Conservation (phyloP, 1,140 invertebrate genomes). For the Hesperophylax magnus region DNA sequence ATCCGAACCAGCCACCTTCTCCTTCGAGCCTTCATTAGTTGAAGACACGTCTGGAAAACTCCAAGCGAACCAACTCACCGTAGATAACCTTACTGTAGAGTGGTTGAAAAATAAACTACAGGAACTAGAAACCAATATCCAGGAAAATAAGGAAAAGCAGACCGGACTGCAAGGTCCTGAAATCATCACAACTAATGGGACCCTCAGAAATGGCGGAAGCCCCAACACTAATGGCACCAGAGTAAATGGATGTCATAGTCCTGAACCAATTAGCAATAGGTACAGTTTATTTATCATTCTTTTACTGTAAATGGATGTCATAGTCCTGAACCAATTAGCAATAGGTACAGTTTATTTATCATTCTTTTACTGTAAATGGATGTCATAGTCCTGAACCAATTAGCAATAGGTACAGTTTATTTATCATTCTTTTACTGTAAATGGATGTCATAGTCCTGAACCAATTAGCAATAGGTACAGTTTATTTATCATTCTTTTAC, state of each 20-base stretch:
- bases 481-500: no score
- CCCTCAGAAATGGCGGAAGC: constrained; percentile 62
- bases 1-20: constrained; percentile 81
- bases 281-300: background rate
- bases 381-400: no score
- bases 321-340: no score
- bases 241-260: constrained; percentile 59
- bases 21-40: constrained; percentile 87
- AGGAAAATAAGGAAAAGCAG: constrained; percentile 78
- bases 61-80: constrained; percentile 85
- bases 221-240: constrained; percentile 59
- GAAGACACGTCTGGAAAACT: constrained; percentile 88
- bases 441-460: no score
- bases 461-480: no score
- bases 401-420: no score
- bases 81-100: constrained; percentile 92
- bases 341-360: no score
- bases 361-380: no score
- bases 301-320: background rate
- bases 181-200: constrained; percentile 66
- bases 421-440: no score
- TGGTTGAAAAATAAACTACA: constrained; percentile 83
- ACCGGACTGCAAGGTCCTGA: constrained; percentile 69
- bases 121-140: constrained; percentile 81
- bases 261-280: constrained; percentile 43